Conservation (phyloP, 2,113 vertebrate genomes). For the pig (Sus scrofa) region T2T-Sscrofa CM000822.6:3517501-3518000, state of each 20-base stretch:
- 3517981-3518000: background rate
- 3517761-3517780: background rate
- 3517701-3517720: background rate
- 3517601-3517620: constrained; percentile 32
- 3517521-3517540: background rate
- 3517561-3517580: constrained; percentile 32
- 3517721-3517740: background rate
- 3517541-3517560: constrained; percentile 39
- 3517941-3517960: background rate
- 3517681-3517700: background rate
- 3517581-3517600: constrained; percentile 48
- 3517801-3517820: background rate
- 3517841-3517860: no score
- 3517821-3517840: background rate
- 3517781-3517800: background rate
- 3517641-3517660: background rate
- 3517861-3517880: background rate
- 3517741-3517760: background rate
- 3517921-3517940: fast-evolving
- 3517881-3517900: background rate
- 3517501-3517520: constrained; percentile 77
- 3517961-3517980: background rate
- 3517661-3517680: background rate
- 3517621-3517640: background rate
- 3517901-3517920: background rate